A percentile compares a stretch with the other conserved stretches of the same genome.
Conservation (phyloP, 2,888 invertebrate genomes). For the Plusia festucae region DNA sequence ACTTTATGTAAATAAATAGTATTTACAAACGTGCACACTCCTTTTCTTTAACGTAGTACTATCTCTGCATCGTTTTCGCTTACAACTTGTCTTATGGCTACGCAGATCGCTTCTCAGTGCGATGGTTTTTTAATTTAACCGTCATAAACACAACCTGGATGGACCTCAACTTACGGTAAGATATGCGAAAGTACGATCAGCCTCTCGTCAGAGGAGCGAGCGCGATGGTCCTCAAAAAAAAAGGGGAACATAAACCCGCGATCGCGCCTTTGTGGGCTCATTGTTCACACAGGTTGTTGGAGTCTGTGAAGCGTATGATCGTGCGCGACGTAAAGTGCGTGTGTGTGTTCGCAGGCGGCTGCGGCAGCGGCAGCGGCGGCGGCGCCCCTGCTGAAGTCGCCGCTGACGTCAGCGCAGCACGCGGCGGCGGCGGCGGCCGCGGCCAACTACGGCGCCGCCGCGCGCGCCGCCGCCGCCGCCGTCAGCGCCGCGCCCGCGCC, state of each 20-base stretch:
- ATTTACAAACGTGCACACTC: constrained; percentile 61
- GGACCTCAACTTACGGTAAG: constrained; percentile 50
- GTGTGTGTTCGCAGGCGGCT: constrained; percentile 84
- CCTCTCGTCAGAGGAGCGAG: constrained; percentile 17
- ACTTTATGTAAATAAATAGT: constrained; percentile 64
- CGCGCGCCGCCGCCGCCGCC: constrained; percentile 94
- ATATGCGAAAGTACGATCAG: constrained; percentile 17
- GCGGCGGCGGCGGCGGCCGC: constrained; percentile 96
- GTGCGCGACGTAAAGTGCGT: constrained; percentile 30
- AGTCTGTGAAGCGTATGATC: neutral
- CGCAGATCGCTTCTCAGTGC: constrained; percentile 41
- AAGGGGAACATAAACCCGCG: constrained; percentile 17
- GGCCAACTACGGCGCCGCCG: constrained; percentile 95
- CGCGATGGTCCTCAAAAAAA: constrained; percentile 14
- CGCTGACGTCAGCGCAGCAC: constrained; percentile 95
- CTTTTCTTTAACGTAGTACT: constrained; percentile 61
- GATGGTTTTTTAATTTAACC: constrained; percentile 16
- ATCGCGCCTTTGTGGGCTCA: constrained; percentile 78
- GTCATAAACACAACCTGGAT: constrained; percentile 18
- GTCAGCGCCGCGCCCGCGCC: constrained; percentile 91
- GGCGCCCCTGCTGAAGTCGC: constrained; percentile 94
- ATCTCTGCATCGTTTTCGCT: constrained; percentile 74
- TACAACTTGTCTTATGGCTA: constrained; percentile 66
- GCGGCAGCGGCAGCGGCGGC: constrained; percentile 93
- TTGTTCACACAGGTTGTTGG: constrained; percentile 65